Conservation (phyloP, 1,140 invertebrate species). For the Hyposmocoma kahamanoa region DNA sequence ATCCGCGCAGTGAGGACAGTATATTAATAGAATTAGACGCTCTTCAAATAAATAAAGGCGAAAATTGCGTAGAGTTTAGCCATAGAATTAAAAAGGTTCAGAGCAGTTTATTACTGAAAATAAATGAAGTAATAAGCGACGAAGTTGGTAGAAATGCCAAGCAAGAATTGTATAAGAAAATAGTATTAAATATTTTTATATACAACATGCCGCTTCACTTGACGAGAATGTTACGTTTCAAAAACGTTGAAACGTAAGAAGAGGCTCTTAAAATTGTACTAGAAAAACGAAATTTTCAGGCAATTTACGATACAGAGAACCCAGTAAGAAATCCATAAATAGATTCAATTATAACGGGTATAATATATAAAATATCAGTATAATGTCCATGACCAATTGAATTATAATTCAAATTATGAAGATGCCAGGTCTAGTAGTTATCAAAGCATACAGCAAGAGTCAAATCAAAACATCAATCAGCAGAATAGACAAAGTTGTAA, state of each 20-base stretch:
- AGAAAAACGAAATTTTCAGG: background rate
- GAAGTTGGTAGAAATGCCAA: background rate
- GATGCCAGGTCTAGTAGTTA: background rate
- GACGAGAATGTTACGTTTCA: background rate
- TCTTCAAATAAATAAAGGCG: background rate
- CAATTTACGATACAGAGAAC: background rate
- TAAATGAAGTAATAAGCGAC: background rate
- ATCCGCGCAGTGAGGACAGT: background rate
- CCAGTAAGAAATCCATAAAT: background rate
- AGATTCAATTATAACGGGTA: background rate
- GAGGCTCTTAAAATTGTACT: background rate
- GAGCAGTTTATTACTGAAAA: background rate
- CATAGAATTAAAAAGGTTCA: background rate
- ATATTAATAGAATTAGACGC: background rate
- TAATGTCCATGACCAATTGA: background rate
- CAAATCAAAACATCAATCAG: background rate
- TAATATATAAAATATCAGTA: background rate
- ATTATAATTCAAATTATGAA: background rate
- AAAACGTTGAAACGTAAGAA: background rate
- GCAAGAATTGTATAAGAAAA: slow-evolving; percentile 1
- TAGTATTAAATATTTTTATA: background rate
- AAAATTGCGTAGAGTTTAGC: background rate
- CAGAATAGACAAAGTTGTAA: background rate
- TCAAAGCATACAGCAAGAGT: background rate
- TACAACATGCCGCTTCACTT: background rate